Evolutionary conservation across 2,113 vertebrate genomes (phyloP).

Genomic region (Oryzias woworae): DNA sequence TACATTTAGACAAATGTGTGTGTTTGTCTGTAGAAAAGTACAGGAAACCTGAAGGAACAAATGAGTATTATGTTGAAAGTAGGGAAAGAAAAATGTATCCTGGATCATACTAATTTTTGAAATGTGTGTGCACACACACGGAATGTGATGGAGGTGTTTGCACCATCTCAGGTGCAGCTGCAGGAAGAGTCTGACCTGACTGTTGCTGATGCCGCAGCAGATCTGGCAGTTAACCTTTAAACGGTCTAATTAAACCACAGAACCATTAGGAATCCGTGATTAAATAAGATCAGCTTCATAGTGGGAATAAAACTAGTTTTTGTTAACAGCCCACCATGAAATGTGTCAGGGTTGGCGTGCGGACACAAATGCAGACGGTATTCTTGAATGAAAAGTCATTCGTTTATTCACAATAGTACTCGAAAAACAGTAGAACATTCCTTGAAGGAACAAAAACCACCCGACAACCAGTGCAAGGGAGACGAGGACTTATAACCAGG

Average conservation of each 20-base stretch:
- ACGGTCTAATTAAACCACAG: constrained; percentile 67
- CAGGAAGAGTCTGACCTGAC: constrained; percentile 21
- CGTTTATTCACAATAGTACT: too few species aligned
- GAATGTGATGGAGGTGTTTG: background rate
- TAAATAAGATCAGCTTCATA: constrained; percentile 51
- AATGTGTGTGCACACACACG: background rate
- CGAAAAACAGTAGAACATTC: too few species aligned
- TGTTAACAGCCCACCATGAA: constrained; percentile 25
- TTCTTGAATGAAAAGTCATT: too few species aligned
- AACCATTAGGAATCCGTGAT: constrained; percentile 56
- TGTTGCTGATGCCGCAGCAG: constrained; percentile 30
- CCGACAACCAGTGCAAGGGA: too few species aligned
- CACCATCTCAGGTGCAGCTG: constrained; percentile 1
- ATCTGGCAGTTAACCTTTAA: constrained; percentile 73
- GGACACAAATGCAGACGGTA: too few species aligned
- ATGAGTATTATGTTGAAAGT: background rate
- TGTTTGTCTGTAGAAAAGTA: background rate
- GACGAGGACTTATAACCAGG: too few species aligned
- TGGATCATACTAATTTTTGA: constrained; percentile 9
- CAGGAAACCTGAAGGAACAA: constrained; percentile 3
- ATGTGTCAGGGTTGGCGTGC: too few species aligned
- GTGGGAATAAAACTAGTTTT: constrained; percentile 35
- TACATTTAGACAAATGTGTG: background rate
- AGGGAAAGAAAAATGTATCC: background rate
- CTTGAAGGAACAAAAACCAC: too few species aligned